Base-by-base conservation (phyloP, 2,888 invertebrate species). In the Euspilapteryx auroguttella region DNA sequence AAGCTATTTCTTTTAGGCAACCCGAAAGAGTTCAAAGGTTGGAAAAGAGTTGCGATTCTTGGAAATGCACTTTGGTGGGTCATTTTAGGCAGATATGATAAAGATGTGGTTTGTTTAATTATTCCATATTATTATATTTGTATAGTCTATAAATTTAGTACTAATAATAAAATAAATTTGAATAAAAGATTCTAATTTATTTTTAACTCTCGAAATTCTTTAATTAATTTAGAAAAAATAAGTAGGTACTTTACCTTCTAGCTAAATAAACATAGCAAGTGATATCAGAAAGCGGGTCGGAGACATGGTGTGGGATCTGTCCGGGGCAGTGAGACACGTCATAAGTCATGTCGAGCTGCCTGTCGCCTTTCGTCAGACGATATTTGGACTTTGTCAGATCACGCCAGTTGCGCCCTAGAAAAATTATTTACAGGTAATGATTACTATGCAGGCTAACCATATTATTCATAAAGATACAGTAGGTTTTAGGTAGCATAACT, bases 241-340 rank as follows among this genome's bases (percentile, higher is more conserved):
- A n/a, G n/a, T n/a, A n/a, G n/a, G n/a, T n/a, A n/a, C n/a, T n/a
- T 35, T 53, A 80, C 62, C 81, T 81, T 34, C 97, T 79, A 0
- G 97, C 94, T 68, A 92, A 86, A 56, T 98, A 98, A 1, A 96
- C 94, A 62, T 94, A 98, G 58, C 94, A 98, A 0, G 97, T 97
- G 33, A 98, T 97, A 58, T 97, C 95, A 0, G 96, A 94, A 15
- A 99, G 78, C 13, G 96, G 89, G 48, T 98, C 98, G 0, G 97
- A 91, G 1, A 98, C 91, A 57, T 97, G 96, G 66, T 97, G 95
- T 0, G 95, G 89, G 21, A 86, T 85, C 77, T 88, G 81, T 15
- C 62, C 69, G 2, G 61, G 53, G 31, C 56, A 50, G 36, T 49
- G 49, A 24, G 54, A 49, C 8, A 79, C 78, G 39, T 89, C 87